These are phyloP conservation scores for Zaprionus taronus DNA, from an alignment of 1,140 invertebrate species.

Conservation along the genomic window DNA sequence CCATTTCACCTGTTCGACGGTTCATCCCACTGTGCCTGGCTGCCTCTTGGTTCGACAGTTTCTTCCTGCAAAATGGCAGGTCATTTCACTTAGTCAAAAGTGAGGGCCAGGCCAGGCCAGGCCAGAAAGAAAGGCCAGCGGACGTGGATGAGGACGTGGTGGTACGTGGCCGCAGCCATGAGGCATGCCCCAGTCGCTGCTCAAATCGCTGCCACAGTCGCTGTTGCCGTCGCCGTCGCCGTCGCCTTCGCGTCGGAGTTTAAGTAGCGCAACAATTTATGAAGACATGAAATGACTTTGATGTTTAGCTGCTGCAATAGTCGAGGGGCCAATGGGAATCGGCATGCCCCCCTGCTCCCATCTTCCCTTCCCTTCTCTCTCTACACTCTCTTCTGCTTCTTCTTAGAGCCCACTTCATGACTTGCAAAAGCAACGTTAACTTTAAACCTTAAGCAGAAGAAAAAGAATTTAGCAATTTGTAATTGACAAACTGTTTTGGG, in stretches of 20 bases:
- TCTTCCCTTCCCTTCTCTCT: not conserved
- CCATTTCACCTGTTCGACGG: slow-evolving; percentile 8
- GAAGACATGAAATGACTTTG: slow-evolving; percentile 80
- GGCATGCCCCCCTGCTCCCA: not conserved
- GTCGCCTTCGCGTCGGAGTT: slow-evolving; percentile 30
- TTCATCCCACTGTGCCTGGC: slow-evolving; percentile 19
- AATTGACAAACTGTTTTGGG: slow-evolving; percentile 65
- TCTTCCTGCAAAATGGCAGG: slow-evolving; percentile 72
- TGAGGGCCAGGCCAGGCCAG: slow-evolving; percentile 19
- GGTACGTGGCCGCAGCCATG: slow-evolving; percentile 26
- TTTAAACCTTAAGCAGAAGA: slow-evolving; percentile 14
- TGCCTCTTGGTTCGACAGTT: slow-evolving; percentile 41
- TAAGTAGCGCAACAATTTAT: slow-evolving; percentile 71
- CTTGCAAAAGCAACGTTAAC: slow-evolving; percentile 55
- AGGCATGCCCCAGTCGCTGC: slow-evolving; percentile 33
- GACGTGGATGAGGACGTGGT: slow-evolving; percentile 13
- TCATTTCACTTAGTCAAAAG: slow-evolving; percentile 79
- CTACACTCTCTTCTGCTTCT: not conserved
- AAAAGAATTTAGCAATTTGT: slow-evolving; percentile 66
- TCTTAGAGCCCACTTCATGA: slow-evolving; percentile 48
- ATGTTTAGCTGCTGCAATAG: slow-evolving; percentile 72
- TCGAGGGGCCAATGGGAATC: slow-evolving; percentile 17
- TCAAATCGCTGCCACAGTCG: slow-evolving; percentile 17
- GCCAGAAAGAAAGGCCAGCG: slow-evolving; percentile 49
- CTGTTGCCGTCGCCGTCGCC: slow-evolving; percentile 12